Conservation (phyloP, 2,113 vertebrate species). For the Mirounga angustirostris region DNA sequence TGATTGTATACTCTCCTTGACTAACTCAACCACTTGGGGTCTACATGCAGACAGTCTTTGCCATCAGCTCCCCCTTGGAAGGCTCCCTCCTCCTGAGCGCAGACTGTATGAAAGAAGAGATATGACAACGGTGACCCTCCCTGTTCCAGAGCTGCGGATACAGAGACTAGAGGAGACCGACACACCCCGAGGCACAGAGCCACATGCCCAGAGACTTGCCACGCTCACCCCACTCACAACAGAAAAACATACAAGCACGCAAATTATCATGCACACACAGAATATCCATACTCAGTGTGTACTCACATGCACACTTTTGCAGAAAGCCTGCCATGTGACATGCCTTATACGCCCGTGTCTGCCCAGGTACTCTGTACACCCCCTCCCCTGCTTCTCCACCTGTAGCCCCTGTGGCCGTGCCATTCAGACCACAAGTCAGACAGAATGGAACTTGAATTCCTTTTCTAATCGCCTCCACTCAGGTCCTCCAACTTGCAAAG, state of each 20-base stretch:
- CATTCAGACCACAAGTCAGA: not conserved
- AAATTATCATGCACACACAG: not conserved
- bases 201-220: not conserved
- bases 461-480: not conserved
- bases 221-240: not conserved
- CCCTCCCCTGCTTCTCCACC: rapidly evolving
- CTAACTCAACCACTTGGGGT: constrained; percentile 83
- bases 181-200: constrained; percentile 31
- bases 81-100: constrained; percentile 77
- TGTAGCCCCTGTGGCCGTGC: not conserved
- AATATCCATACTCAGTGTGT: not conserved
- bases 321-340: not conserved
- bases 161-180: constrained; percentile 62
- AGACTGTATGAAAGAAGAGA: constrained; percentile 79
- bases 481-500: not conserved
- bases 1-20: constrained; percentile 82
- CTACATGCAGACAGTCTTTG: constrained; percentile 80
- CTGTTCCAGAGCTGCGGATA: constrained; percentile 62
- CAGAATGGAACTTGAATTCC: not conserved
- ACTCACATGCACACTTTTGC: not conserved
- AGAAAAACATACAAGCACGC: not conserved
- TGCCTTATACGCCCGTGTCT: not conserved
- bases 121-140: constrained; percentile 82
- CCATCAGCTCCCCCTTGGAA: constrained; percentile 80
- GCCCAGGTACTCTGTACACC: no score